phyloP scores from a whole-genome alignment of 2,113 vertebrate species.

The Poecile atricapillus region DNA sequence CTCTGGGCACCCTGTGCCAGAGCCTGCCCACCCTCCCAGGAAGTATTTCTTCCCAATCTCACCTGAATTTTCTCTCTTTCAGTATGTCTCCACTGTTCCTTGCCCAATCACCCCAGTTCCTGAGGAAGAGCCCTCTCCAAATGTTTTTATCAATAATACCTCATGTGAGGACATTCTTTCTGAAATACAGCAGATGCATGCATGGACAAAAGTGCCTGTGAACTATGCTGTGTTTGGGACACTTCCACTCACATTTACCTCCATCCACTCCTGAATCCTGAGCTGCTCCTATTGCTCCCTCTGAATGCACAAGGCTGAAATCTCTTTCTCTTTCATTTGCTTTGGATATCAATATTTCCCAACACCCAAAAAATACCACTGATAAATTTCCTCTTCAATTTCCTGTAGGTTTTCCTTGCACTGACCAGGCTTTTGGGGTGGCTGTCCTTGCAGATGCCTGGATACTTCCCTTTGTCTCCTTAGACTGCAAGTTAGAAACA shows the following conservation, averaged over 20 bases:
- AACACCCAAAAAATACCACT: not conserved
- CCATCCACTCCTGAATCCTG: not conserved
- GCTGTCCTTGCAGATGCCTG: not conserved
- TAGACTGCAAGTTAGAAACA: not conserved
- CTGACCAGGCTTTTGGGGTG: not conserved
- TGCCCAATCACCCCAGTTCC: not conserved
- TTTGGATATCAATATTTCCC: not conserved
- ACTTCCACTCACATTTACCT: not conserved
- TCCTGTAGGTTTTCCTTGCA: not conserved
- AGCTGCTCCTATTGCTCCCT: not conserved
- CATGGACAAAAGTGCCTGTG: not conserved
- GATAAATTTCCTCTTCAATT: not conserved
- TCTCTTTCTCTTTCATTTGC: not conserved
- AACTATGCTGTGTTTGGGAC: not conserved
- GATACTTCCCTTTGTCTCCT: not conserved
- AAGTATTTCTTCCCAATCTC: not conserved
- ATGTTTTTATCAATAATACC: not conserved
- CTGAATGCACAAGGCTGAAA: not conserved
- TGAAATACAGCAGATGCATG: not conserved
- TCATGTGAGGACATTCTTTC: not conserved
- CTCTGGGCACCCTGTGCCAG: not conserved
- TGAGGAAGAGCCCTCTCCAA: not conserved
- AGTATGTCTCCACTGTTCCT: not conserved
- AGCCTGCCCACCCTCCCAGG: rapidly evolving
- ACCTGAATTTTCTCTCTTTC: not conserved